phyloP scores from a whole-genome alignment of 2,797 vertebrate species.

The Hippoglossus hippoglossus region DNA sequence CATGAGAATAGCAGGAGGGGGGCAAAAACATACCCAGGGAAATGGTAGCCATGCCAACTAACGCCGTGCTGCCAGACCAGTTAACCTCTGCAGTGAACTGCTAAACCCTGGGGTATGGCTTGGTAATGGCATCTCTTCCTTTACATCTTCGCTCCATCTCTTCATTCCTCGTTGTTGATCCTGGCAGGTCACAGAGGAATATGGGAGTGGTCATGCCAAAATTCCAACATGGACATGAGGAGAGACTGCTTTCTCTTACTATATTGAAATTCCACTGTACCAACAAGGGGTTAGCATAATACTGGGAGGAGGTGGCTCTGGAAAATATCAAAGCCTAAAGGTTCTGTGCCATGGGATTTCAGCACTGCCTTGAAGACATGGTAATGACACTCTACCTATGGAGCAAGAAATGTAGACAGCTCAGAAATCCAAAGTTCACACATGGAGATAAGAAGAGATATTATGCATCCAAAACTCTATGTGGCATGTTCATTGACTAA shows the following conservation, averaged over 20 bases:
- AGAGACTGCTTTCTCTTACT: slow-evolving; percentile 31
- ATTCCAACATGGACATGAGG: slow-evolving; percentile 37
- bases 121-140: slow-evolving; percentile 76
- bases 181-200: slow-evolving; percentile 59
- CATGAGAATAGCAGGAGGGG: slow-evolving; percentile 55
- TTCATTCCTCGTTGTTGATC: slow-evolving; percentile 61
- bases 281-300: slow-evolving; percentile 47
- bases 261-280: slow-evolving; percentile 67
- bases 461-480: slow-evolving; percentile 14
- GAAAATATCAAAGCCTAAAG: slow-evolving; percentile 76
- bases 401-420: slow-evolving; percentile 52
- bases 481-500: not conserved
- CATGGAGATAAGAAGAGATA: slow-evolving; percentile 34
- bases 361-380: slow-evolving; percentile 64
- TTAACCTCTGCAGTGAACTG: slow-evolving; percentile 80
- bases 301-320: slow-evolving; percentile 36
- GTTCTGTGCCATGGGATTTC: slow-evolving; percentile 63
- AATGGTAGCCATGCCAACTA: slow-evolving; percentile 81
- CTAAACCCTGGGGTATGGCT: slow-evolving; percentile 77
- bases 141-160: slow-evolving; percentile 52
- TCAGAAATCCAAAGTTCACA: slow-evolving; percentile 49
- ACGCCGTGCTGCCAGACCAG: slow-evolving; percentile 73
- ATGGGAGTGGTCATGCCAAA: slow-evolving; percentile 47
- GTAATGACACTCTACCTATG: slow-evolving; percentile 65
- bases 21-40: slow-evolving; percentile 68